These are phyloP conservation scores for Rotaria macrura DNA, from an alignment of 2,888 invertebrate genomes.

Conservation along the genomic window DNA sequence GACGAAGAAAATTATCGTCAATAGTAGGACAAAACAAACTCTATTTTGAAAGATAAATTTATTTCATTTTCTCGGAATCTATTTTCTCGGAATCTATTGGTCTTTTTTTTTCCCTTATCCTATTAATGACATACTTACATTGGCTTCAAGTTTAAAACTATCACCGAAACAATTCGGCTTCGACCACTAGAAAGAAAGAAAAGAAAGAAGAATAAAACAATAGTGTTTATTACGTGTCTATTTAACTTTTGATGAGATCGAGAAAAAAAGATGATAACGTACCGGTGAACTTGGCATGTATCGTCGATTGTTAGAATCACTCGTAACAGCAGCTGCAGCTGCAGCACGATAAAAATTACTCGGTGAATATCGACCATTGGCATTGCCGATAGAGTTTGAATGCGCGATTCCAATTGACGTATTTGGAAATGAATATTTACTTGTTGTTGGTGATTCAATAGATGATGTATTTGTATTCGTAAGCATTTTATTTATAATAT, in stretches of 20 bases:
- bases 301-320: constrained; percentile 2
- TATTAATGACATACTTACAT: background rate
- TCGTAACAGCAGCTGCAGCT: background rate
- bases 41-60: background rate
- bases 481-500: background rate
- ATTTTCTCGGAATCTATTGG: background rate
- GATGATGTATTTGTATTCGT: background rate
- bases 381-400: background rate
- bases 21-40: constrained; percentile 25
- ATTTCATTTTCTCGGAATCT: background rate
- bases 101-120: background rate
- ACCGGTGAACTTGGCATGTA: constrained; percentile 22
- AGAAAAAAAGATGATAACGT: background rate
- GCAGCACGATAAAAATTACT: constrained; percentile 5
- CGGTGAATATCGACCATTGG: background rate
- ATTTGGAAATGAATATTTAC: background rate
- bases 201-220: too few relatives aligned
- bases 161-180: constrained; percentile 31
- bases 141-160: constrained; percentile 31
- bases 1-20: constrained; percentile 28
- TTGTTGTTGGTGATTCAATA: background rate
- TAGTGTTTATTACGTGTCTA: too few relatives aligned
- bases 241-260: background rate
- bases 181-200: constrained; percentile 13
- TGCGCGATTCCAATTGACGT: background rate